phyloP scores from a whole-genome alignment of 30 jellyfish, hydroid and myxozoan genomes.

The Turritopsis dohrnii region DNA sequence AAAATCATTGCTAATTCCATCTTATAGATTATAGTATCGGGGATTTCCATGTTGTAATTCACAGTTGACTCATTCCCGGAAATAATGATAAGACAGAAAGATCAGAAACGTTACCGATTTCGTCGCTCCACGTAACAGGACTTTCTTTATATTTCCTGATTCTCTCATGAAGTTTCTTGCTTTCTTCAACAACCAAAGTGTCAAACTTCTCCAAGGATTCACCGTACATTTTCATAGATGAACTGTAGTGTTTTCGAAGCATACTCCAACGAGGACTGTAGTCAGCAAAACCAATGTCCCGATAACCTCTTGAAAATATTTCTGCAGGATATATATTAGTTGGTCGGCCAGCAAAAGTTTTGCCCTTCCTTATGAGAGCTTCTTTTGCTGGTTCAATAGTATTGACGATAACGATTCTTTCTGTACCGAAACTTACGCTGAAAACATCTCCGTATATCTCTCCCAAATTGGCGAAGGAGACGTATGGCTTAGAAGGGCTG shows the following conservation, averaged over 20 bases:
- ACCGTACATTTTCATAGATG: slow-evolving; percentile 61
- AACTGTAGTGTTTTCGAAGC: slow-evolving; percentile 59
- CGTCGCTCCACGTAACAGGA: slow-evolving; percentile 36
- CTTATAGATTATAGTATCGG: too few relatives aligned
- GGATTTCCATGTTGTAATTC: too few relatives aligned
- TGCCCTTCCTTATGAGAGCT: slow-evolving; percentile 47
- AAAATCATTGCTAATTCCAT: too few relatives aligned
- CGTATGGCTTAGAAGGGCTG: slow-evolving; percentile 20
- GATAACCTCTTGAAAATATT: slow-evolving; percentile 37
- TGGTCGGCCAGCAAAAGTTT: slow-evolving; percentile 69
- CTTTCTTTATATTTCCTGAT: slow-evolving; percentile 25
- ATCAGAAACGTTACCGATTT: slow-evolving; percentile 36
- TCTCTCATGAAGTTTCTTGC: slow-evolving; percentile 35
- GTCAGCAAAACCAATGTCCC: slow-evolving; percentile 62
- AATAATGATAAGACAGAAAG: not conserved
- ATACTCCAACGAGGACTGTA: slow-evolving; percentile 50
- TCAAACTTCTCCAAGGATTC: slow-evolving; percentile 45
- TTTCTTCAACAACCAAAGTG: slow-evolving; percentile 31
- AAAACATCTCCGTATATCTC: slow-evolving; percentile 61
- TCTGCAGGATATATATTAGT: slow-evolving; percentile 39
- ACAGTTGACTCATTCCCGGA: not conserved
- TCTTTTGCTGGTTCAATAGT: slow-evolving; percentile 49
- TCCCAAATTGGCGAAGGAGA: slow-evolving; percentile 32
- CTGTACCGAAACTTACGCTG: slow-evolving; percentile 58
- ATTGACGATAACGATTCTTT: slow-evolving; percentile 58